Base-by-base conservation (phyloP, 2,113 vertebrate species). In the Ifrita kowaldi region DNA sequence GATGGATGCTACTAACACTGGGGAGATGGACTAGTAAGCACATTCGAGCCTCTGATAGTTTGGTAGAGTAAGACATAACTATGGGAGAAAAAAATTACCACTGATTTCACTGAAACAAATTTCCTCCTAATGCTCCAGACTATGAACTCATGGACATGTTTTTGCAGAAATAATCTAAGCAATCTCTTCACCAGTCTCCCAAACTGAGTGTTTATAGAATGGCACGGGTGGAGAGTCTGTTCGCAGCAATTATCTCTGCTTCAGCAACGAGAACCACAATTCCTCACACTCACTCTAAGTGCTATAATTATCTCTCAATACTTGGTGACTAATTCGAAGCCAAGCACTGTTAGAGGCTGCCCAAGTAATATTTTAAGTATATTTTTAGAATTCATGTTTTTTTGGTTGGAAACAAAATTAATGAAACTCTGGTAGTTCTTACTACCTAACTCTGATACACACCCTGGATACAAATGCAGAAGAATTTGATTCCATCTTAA, bases 231-330 rank as follows among this genome's bases (percentile, higher is more conserved):
- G 84, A 84, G 69, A 75, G 57, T 37, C 65, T 84, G 84, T 52
- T 84, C 70, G 22, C 52, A 92, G 89, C 69, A 52, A 94, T 92
- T 94, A 90, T 89, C 68, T 89, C 47, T 76, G 50, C 83, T 90
- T 95, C 88, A 78, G 90, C 71, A 93, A 24, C 0, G 3, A 84
- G 63, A 90, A 73, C 75, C 68, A 67, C 78, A 92, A 27, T 86
- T 88, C 87, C 55, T 85, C 79, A 86, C 63, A 13, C 33, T 76
- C 70, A 57, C 50, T 91, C 39, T 67, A 32, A 8, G 30, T 81
- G 67, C 85, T 96, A 73, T 93, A 96, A 95, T 94, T 96, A 93
- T 92, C 53, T 44, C 76, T 64, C 68, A 86, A 68, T 68, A 78
- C 73, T 55, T 90, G 79, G 75, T 76, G 78, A 93, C 79, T 96